A percentile compares a stretch with the other conserved stretches of the same genome.
Conservation (phyloP, 2,113 vertebrate genomes). For the Sphaerodactylus townsendi region DNA sequence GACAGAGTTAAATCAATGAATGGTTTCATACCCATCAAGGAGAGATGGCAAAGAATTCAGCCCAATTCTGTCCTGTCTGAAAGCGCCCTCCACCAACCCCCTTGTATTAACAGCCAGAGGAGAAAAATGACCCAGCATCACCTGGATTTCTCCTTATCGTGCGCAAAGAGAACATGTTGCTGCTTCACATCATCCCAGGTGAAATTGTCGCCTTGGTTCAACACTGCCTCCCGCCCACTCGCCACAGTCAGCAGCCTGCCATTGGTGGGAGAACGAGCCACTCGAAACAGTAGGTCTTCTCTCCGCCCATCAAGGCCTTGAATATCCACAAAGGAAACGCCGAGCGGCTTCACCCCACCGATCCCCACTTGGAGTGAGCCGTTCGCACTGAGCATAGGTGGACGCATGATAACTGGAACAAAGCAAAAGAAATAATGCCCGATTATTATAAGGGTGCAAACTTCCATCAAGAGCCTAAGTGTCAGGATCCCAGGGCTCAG, state of each 20-base stretch:
- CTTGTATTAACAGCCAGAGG: neutral
- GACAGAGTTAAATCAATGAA: no score
- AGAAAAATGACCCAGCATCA: slow-evolving; percentile 51
- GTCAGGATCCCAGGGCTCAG: neutral
- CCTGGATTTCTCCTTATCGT: slow-evolving; percentile 82
- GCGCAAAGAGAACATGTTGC: slow-evolving; percentile 79
- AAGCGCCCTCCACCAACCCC: fast-evolving
- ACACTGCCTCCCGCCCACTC: slow-evolving; percentile 54
- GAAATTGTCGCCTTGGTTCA: slow-evolving; percentile 77
- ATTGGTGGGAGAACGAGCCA: slow-evolving; percentile 78
- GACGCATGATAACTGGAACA: slow-evolving; percentile 71
- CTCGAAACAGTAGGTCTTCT: slow-evolving; percentile 70
- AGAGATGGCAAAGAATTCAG: neutral
- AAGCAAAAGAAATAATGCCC: neutral
- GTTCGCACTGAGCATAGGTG: slow-evolving; percentile 69
- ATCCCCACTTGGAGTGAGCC: slow-evolving; percentile 82
- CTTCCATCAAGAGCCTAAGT: neutral
- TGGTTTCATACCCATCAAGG: neutral
- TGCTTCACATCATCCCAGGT: slow-evolving; percentile 76
- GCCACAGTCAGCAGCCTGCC: slow-evolving; percentile 74
- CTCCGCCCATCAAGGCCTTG: slow-evolving; percentile 58
- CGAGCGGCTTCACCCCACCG: slow-evolving; percentile 74
- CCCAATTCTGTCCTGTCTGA: neutral
- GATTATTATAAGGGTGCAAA: neutral
- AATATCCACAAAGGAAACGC: slow-evolving; percentile 70